Evolutionary conservation across 2,797 vertebrate genomes (phyloP).

Genomic region (Melanotaenia trifasciata): DNA sequence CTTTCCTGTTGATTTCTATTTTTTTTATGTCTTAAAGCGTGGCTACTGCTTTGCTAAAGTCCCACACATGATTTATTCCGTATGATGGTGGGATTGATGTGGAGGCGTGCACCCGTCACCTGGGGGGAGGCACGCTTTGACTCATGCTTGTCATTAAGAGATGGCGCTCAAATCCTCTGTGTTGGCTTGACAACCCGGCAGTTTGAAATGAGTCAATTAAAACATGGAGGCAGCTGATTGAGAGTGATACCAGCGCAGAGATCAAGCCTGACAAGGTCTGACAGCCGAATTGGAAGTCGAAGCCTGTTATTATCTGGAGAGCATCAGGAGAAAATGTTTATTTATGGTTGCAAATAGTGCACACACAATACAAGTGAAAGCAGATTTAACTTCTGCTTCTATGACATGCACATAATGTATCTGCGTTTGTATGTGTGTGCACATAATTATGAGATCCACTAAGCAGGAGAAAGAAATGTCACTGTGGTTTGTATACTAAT

Average conservation of each 20-base stretch:
- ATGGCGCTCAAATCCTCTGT: conserved; percentile 39
- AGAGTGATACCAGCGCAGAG: conserved; percentile 46
- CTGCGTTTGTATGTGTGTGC: conserved; percentile 6
- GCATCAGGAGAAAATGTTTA: conserved; percentile 29
- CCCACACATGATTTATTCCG: conserved; percentile 61
- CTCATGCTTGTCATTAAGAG: conserved; percentile 70
- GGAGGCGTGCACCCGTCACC: conserved; percentile 61
- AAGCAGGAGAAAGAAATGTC: conserved; percentile 9
- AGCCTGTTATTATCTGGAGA: conserved; percentile 57
- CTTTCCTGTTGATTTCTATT: conserved; percentile 35
- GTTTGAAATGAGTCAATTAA: conserved; percentile 68
- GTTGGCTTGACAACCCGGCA: conserved; percentile 75
- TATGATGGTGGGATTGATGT: conserved; percentile 61
- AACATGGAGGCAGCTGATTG: conserved; percentile 50
- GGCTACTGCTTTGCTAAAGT: conserved; percentile 45
- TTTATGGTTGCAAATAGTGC: conserved; percentile 44
- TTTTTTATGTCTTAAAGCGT: conserved; percentile 28
- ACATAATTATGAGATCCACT: conserved; percentile 11
- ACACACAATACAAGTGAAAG: neutral
- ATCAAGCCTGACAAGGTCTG: conserved; percentile 50
- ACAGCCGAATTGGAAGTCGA: conserved; percentile 41
- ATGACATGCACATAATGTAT: conserved; percentile 12
- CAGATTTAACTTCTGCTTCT: conserved; percentile 19
- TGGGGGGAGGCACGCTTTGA: conserved; percentile 58
- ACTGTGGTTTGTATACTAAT: neutral